Conservation (phyloP, 2,113 vertebrate genomes). For the Muscicapa adusta region DNA sequence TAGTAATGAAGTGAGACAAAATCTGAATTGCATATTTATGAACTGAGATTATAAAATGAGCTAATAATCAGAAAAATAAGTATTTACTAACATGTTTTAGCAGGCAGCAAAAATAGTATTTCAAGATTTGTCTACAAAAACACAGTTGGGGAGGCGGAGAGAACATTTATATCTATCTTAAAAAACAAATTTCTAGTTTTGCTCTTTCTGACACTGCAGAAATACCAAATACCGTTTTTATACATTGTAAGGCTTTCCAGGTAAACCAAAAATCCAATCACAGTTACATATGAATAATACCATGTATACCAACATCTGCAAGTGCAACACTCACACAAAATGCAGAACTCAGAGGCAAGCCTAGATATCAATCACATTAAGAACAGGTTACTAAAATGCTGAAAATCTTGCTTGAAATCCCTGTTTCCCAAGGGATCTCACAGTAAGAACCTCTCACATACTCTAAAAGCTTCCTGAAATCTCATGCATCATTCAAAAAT, state of each 20-base stretch:
- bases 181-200: neutral
- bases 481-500: slow-evolving; percentile 7
- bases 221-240: neutral
- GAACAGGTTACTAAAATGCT: neutral
- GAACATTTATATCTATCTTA: neutral
- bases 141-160: neutral
- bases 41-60: neutral
- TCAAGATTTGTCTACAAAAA: neutral
- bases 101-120: neutral
- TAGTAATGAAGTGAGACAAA: neutral
- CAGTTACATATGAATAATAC: neutral
- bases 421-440: neutral
- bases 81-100: neutral
- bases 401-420: neutral
- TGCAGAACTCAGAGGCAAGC: neutral
- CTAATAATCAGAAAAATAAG: neutral
- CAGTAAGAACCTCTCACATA: neutral
- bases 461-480: slow-evolving; percentile 4
- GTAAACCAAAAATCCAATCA: neutral
- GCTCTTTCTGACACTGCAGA: neutral
- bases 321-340: neutral
- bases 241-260: neutral
- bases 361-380: neutral
- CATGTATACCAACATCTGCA: neutral
- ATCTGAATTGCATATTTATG: neutral